Percentiles rank a stretch among this genome's conserved stretches.
phyloP scores from a whole-genome alignment of 2,113 vertebrate species.

The Pteruthius melanotis region DNA sequence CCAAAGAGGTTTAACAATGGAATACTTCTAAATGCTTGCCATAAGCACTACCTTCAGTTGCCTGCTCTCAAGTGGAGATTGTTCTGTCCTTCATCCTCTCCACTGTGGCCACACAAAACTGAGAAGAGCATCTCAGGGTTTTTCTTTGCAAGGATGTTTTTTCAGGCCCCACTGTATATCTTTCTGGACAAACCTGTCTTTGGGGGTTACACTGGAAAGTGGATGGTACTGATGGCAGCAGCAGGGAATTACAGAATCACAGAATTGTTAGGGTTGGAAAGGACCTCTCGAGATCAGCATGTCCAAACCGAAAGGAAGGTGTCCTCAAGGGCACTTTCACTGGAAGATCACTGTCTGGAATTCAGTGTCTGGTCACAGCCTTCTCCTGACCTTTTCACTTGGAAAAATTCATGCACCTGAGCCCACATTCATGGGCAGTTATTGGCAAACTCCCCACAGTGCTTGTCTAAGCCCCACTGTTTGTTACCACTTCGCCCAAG shows the following conservation, averaged over 20 bases:
- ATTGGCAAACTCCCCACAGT: neutral
- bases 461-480: neutral
- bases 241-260: neutral
- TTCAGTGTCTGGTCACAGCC: neutral
- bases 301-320: neutral
- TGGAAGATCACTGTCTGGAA: neutral
- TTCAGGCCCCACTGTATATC: neutral
- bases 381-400: neutral
- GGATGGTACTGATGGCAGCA: neutral
- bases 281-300: neutral
- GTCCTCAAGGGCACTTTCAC: neutral
- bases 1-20: neutral
- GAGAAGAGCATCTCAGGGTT: neutral
- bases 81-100: neutral
- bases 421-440: neutral
- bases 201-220: neutral
- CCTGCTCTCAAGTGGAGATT: neutral
- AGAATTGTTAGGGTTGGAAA: neutral
- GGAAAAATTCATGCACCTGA: neutral
- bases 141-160: neutral
- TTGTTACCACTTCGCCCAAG: neutral
- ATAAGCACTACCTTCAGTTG: neutral
- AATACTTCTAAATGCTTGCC: neutral
- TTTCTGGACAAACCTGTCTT: neutral
- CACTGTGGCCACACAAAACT: neutral